Evolutionary conservation across 2,888 invertebrate genomes (phyloP).

Genomic region (Drosophila stalkeri): DNA sequence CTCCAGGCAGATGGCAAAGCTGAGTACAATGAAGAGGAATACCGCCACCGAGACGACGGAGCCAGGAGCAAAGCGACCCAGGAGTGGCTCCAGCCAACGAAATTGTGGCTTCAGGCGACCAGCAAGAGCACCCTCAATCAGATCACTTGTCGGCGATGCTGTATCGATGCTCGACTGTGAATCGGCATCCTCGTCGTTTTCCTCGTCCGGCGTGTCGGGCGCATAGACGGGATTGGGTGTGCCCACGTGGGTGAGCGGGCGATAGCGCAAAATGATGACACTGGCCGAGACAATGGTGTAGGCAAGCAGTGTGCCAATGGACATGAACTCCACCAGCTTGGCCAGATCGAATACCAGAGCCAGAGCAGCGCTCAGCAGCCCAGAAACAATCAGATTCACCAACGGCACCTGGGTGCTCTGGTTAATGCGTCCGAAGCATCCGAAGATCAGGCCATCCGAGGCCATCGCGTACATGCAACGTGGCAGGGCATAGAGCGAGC

Average conservation of each 20-base stretch:
- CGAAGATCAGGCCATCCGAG: slow-evolving; percentile 93
- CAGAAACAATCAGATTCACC: slow-evolving; percentile 91
- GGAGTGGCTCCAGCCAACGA: slow-evolving; percentile 90
- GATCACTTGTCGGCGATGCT: slow-evolving; percentile 86
- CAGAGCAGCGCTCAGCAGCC: slow-evolving; percentile 90
- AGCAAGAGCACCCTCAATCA: slow-evolving; percentile 88
- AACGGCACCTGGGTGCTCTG: slow-evolving; percentile 93
- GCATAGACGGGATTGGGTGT: slow-evolving; percentile 85
- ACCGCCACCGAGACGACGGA: slow-evolving; percentile 90
- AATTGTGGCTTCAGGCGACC: slow-evolving; percentile 91
- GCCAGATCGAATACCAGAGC: slow-evolving; percentile 95
- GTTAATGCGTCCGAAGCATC: slow-evolving; percentile 91
- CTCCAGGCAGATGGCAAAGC: slow-evolving; percentile 90
- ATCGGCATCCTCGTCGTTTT: slow-evolving; percentile 86
- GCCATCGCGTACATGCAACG: slow-evolving; percentile 96
- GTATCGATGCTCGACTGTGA: slow-evolving; percentile 88
- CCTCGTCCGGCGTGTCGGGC: slow-evolving; percentile 87
- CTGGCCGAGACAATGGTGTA: slow-evolving; percentile 97
- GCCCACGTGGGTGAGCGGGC: slow-evolving; percentile 86
- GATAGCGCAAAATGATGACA: slow-evolving; percentile 94
- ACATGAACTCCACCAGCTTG: slow-evolving; percentile 97
- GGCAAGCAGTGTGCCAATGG: slow-evolving; percentile 94
- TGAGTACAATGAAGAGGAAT: slow-evolving; percentile 88
- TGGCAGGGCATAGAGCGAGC: slow-evolving; percentile 94
- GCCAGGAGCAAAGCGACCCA: slow-evolving; percentile 92